These are phyloP conservation scores for Synanthedon andrenaeformis DNA, from an alignment of 2,888 invertebrate species.

Conservation along the genomic window DNA sequence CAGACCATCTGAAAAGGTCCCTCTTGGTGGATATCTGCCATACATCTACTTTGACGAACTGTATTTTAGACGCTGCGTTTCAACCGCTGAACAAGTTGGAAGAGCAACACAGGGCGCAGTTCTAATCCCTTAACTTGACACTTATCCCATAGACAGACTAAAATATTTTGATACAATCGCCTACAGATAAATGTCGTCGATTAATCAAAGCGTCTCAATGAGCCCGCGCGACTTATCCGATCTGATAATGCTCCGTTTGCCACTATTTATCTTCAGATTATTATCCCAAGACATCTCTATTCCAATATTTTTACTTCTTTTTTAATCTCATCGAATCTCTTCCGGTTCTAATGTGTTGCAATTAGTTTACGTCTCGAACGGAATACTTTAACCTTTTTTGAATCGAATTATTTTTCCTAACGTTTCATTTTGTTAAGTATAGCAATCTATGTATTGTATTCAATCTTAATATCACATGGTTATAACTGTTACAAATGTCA, in stretches of 20 bases:
- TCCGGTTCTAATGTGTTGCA: conserved; percentile 32
- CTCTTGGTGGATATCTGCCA: too few relatives aligned
- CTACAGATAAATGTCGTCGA: conserved; percentile 57
- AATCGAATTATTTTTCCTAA: too few relatives aligned
- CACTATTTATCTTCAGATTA: conserved; percentile 59
- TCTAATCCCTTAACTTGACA: conserved; percentile 50
- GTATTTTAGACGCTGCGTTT: background rate
- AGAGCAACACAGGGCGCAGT: conserved; percentile 25
- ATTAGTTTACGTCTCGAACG: conserved; percentile 13
- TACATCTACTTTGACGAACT: too few relatives aligned
- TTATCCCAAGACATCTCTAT: conserved; percentile 46
- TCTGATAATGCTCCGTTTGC: conserved; percentile 45
- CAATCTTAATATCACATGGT: too few relatives aligned
- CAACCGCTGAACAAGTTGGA: conserved; percentile 15
- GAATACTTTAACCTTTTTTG: too few relatives aligned
- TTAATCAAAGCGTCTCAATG: conserved; percentile 51
- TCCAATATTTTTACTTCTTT: conserved; percentile 32
- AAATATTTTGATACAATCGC: conserved; percentile 69
- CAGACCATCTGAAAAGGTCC: too few relatives aligned
- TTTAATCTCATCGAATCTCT: conserved; percentile 18
- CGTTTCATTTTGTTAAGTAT: too few relatives aligned
- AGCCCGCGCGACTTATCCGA: conserved; percentile 27
- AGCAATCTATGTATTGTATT: too few relatives aligned
- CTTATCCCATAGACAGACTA: conserved; percentile 53
- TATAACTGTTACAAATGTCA: too few relatives aligned